phyloP scores from a whole-genome alignment of 2,113 vertebrate species.

The Boleophthalmus pectinirostris region DNA sequence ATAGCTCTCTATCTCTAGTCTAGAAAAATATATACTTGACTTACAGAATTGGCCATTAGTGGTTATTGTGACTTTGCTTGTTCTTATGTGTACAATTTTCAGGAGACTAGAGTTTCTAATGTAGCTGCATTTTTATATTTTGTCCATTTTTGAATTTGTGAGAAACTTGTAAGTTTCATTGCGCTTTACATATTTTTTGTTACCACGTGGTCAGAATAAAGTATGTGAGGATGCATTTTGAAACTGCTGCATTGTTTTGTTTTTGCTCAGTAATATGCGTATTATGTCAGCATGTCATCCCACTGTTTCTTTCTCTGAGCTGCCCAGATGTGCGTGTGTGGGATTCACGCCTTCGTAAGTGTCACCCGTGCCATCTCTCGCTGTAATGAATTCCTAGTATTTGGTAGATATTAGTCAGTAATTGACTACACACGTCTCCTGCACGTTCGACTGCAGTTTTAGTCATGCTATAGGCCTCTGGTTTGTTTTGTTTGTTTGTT shows the following conservation, averaged over 20 bases:
- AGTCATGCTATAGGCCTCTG: not conserved
- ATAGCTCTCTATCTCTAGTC: not conserved
- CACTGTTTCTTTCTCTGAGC: not conserved
- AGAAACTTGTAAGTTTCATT: not conserved
- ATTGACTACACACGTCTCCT: not conserved
- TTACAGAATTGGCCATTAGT: not conserved
- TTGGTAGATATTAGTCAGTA: not conserved
- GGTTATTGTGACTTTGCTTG: not conserved
- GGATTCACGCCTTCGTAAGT: not conserved
- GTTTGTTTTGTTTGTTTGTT: too few species aligned
- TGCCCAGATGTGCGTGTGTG: constrained; percentile 70
- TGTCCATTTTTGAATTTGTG: not conserved
- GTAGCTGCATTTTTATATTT: not conserved
- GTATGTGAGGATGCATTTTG: not conserved
- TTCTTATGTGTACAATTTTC: not conserved
- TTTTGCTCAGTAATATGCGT: not conserved
- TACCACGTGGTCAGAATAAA: not conserved
- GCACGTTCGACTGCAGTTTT: not conserved
- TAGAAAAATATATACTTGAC: not conserved
- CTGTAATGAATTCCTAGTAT: not conserved
- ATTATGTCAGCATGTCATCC: constrained; percentile 36
- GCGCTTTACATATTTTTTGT: not conserved
- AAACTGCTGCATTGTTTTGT: not conserved
- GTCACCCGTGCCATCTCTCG: not conserved
- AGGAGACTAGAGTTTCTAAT: not conserved